Base-by-base conservation (phyloP, 2,113 vertebrate species). In the Fregata magnificens region DNA sequence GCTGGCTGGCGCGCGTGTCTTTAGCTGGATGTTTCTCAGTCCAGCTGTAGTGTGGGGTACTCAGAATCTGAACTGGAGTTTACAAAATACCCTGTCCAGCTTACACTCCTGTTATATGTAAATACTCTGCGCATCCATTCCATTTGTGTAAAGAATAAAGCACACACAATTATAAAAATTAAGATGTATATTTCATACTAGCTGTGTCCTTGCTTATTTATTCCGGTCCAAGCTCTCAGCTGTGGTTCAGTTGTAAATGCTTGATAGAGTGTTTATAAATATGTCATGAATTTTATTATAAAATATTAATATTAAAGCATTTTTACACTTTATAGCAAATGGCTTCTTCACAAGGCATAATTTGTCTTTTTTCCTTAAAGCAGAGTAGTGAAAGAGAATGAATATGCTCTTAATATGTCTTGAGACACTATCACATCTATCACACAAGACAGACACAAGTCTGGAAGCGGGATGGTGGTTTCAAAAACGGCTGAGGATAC, bases 61-160 rank as follows among this genome's bases (percentile, higher is more conserved):
- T 96, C 97, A 91, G 95, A 96, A 96, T 96, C 94, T 90, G 92
- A 96, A 97, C 95, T 98, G 96, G 97, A 97, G 96, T 98, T 98
- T 97, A 98, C 97, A 97, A 96, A 98, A 95, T 95, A 98, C 90
- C 97, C 96, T 98, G 97, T 98, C 98, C 97, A 98, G 98, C 98
- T 98, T 98, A 98, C 96, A 97, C 97, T 98, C 97, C 97, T 98
- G 98, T 98, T 98, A 96, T 97, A 94, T 99, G 98, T 98, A 98
- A 98, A 98, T 98, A 98, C 89, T 98, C 96, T 96, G 98, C 86
- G 96, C 98, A 98, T 98, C 96, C 98, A 98, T 98, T 98, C 96
- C 97, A 98, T 98, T 98, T 98, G 98, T 99, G 98, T 98, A 98
- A 98, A 98, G 97, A 98, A 98, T 98, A 98, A 99, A 99, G 98